Evolutionary conservation across 2,888 invertebrate species (phyloP).

Genomic region (Drosophila demipolita): DNA sequence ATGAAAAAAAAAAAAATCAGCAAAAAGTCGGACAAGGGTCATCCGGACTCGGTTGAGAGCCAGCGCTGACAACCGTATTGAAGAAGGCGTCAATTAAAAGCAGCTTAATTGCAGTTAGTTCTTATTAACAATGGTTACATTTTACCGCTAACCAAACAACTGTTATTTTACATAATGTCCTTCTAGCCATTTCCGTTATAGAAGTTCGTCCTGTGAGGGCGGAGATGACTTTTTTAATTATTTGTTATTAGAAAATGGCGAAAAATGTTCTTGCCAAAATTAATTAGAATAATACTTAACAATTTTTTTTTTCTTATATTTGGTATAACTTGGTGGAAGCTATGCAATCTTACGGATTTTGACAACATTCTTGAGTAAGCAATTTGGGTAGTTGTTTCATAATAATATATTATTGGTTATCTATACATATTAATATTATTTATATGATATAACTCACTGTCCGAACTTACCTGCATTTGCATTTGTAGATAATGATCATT

Average conservation of each 20-base stretch:
- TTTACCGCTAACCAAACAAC: neutral
- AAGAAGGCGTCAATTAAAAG: conserved; percentile 39
- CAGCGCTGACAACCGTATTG: neutral
- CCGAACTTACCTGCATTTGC: too few relatives aligned
- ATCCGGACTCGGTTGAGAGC: neutral
- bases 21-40: conserved; percentile 41
- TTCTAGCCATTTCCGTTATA: neutral
- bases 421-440: neutral
- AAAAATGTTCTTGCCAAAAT: neutral
- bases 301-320: neutral
- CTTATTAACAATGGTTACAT: neutral
- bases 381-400: neutral
- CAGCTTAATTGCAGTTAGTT: neutral
- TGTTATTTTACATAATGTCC: too few relatives aligned
- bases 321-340: neutral
- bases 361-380: neutral
- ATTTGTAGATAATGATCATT: too few relatives aligned
- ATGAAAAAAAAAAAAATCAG: conserved; percentile 21
- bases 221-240: neutral
- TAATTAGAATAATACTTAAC: neutral
- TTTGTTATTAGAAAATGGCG: neutral
- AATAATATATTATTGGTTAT: neutral
- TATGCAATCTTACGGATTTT: too few relatives aligned
- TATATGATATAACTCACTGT: neutral
- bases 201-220: neutral